Conservation (phyloP, 2,113 vertebrate genomes). For the Daboia siamensis region DNA sequence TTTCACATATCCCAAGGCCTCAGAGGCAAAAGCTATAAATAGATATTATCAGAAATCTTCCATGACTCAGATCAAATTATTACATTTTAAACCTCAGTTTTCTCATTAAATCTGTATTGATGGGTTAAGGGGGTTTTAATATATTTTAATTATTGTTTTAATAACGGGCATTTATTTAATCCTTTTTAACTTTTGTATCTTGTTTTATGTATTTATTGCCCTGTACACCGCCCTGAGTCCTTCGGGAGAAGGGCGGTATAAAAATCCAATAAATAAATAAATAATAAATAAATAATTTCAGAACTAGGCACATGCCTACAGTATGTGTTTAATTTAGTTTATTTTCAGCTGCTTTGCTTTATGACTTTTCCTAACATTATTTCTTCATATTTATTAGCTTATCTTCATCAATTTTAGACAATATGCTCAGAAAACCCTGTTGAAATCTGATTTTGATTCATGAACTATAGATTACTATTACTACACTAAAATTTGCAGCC, state of each 20-base stretch:
- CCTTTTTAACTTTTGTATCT: too few relatives aligned
- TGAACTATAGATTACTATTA: background rate
- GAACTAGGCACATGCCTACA: background rate
- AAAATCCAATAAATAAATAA: too few relatives aligned
- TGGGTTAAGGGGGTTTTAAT: too few relatives aligned
- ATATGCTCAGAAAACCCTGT: background rate
- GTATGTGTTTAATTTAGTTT: background rate
- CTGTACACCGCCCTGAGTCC: too few relatives aligned
- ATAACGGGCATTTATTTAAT: too few relatives aligned
- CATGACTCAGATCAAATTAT: background rate
- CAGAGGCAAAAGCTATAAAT: background rate
- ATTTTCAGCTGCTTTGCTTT: background rate
- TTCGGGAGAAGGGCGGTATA: too few relatives aligned
- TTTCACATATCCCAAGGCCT: background rate
- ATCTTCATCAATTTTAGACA: background rate
- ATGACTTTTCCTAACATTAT: background rate
- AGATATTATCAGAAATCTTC: background rate
- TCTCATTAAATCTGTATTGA: background rate
- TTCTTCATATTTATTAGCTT: background rate
- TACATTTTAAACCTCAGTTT: background rate
- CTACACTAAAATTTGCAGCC: background rate
- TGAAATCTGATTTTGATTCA: background rate
- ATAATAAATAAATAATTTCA: too few relatives aligned
- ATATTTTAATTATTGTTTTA: too few relatives aligned
- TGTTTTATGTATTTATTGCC: too few relatives aligned